A percentile compares a stretch with the other conserved stretches of the same genome.
Evolutionary conservation across 2,888 invertebrate genomes (phyloP).

Genomic region (Catocala nupta): DNA sequence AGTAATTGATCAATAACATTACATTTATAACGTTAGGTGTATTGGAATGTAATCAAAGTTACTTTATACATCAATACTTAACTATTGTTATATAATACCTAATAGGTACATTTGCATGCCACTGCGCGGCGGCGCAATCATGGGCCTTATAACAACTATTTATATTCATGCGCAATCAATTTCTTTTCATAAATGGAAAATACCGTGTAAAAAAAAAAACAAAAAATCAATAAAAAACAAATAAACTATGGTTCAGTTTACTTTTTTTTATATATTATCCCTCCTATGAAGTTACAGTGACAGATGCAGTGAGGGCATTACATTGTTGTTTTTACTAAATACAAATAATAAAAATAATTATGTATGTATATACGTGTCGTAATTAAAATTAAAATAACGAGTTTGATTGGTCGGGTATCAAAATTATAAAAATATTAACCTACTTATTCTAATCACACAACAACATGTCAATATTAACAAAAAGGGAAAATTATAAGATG

Average conservation of each 20-base stretch:
- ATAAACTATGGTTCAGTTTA: too few relatives aligned
- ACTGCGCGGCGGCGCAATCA: neutral
- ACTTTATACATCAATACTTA: conserved; percentile 48
- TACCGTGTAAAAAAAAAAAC: too few relatives aligned
- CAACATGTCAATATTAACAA: conserved; percentile 38
- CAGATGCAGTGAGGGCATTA: too few relatives aligned
- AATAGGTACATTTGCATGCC: conserved; percentile 15
- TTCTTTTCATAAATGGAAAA: neutral
- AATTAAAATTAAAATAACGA: conserved; percentile 20
- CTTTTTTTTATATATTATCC: too few relatives aligned
- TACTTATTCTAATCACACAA: conserved; percentile 50
- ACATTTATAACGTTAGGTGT: conserved; percentile 42
- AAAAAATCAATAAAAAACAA: too few relatives aligned
- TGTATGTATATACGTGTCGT: neutral
- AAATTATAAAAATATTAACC: conserved; percentile 45
- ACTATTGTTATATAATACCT: conserved; percentile 27
- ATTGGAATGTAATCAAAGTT: conserved; percentile 54
- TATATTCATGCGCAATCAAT: neutral
- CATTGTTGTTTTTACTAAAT: neutral
- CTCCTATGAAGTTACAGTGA: too few relatives aligned
- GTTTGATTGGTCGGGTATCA: conserved; percentile 40
- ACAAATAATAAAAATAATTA: conserved; percentile 5
- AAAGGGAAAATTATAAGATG: conserved; percentile 24
- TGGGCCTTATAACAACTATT: conserved; percentile 2
- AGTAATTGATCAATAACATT: conserved; percentile 76